Conservation (phyloP, 2,888 invertebrate species). For the Apotomis capreana region DNA sequence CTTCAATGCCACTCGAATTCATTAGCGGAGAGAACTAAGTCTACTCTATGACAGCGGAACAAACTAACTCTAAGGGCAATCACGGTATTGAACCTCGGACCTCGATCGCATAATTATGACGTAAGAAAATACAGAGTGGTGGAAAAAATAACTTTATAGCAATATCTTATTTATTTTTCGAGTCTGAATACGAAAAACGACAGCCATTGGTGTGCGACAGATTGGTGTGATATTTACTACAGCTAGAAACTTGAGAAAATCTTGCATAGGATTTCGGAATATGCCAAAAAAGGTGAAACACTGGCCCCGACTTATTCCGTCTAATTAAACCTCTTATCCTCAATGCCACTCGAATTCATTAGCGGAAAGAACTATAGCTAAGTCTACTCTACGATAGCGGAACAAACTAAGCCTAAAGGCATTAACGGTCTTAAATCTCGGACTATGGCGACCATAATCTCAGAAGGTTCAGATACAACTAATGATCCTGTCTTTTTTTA, state of each 20-base stretch:
- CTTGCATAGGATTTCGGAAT: neutral
- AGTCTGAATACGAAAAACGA: too few relatives aligned
- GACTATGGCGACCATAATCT: constrained; percentile 11
- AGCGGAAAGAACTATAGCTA: constrained; percentile 27
- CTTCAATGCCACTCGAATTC: too few relatives aligned
- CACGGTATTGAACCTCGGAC: too few relatives aligned
- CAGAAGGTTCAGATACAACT: neutral
- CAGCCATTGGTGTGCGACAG: too few relatives aligned
- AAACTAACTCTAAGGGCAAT: too few relatives aligned
- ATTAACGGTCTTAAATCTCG: constrained; percentile 18
- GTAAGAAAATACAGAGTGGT: too few relatives aligned
- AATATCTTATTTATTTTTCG: too few relatives aligned
- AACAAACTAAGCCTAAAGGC: neutral
- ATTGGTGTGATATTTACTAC: neutral
- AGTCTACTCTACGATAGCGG: neutral
- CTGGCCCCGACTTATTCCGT: constrained; percentile 24
- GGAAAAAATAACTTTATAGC: too few relatives aligned
- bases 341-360: constrained; percentile 30
- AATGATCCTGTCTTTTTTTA: neutral
- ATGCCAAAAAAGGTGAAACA: constrained; percentile 18
- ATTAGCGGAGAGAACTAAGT: too few relatives aligned
- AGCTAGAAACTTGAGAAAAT: neutral
- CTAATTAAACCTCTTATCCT: constrained; percentile 31
- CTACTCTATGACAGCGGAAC: too few relatives aligned
- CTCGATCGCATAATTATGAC: too few relatives aligned